A percentile compares a stretch with the other conserved stretches of the same genome.
Conservation (phyloP, 2,113 vertebrate genomes). For the Glaucomys volans region DNA sequence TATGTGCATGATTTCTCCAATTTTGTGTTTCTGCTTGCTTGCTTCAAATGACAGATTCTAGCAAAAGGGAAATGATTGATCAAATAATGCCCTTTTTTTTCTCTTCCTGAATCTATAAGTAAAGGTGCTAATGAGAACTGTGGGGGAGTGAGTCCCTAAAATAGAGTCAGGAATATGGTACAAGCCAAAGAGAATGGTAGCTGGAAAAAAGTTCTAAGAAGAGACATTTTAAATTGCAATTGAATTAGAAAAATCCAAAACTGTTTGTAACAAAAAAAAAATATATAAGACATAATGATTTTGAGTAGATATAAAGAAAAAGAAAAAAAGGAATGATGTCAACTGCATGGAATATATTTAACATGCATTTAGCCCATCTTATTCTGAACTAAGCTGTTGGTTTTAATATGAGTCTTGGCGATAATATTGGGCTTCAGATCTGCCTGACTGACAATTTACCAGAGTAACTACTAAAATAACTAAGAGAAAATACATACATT, state of each 20-base stretch:
- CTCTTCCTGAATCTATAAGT: background rate
- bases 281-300: background rate
- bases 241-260: conserved; percentile 40
- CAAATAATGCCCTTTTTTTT: background rate
- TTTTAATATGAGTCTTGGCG: background rate
- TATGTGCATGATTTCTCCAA: background rate
- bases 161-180: background rate
- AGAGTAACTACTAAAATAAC: background rate
- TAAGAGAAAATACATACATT: background rate
- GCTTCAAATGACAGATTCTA: conserved; percentile 7
- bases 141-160: background rate
- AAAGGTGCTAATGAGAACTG: conserved; percentile 27
- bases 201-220: background rate
- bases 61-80: conserved; percentile 2
- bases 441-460: background rate
- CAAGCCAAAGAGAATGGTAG: background rate
- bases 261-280: background rate
- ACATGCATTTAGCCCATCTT: background rate
- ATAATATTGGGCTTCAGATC: background rate
- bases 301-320: background rate
- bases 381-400: background rate
- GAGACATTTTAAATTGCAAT: background rate
- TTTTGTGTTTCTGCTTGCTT: background rate
- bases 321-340: background rate
- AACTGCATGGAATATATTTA: background rate